Evolutionary conservation across 2,797 vertebrate species (phyloP).

Genomic region (Picus viridis): DNA sequence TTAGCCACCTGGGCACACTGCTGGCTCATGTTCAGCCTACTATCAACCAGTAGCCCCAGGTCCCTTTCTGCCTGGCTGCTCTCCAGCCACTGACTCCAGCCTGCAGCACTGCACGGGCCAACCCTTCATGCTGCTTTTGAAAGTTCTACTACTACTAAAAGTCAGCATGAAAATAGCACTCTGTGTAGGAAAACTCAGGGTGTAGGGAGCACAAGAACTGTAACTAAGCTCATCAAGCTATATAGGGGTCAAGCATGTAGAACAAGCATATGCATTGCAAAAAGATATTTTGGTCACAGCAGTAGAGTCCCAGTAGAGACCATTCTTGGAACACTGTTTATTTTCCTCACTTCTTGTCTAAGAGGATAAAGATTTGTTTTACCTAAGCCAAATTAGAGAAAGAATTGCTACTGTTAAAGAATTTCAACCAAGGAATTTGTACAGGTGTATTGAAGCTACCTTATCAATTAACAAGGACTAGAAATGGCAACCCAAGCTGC

Average conservation of each 20-base stretch:
- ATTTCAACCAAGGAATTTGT: background rate
- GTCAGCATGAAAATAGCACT: too few relatives aligned
- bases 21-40: too few relatives aligned
- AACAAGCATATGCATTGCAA: background rate
- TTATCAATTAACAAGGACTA: too few relatives aligned
- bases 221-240: background rate
- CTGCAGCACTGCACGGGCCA: too few relatives aligned
- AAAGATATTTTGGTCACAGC: accelerated
- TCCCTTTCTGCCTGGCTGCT: too few relatives aligned
- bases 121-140: background rate
- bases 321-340: too few relatives aligned
- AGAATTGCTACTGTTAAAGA: background rate
- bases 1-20: too few relatives aligned
- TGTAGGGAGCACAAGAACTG: background rate
- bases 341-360: background rate
- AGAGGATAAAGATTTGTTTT: background rate
- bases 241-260: too few relatives aligned
- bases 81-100: too few relatives aligned
- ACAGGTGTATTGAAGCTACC: accelerated
- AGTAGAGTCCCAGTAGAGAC: too few relatives aligned
- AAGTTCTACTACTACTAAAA: background rate
- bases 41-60: too few relatives aligned
- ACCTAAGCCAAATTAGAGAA: background rate
- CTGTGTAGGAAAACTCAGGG: too few relatives aligned
- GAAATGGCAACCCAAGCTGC: background rate